Conservation (phyloP, 2,113 vertebrate species). For the Apistogramma diplotaenia region DNA sequence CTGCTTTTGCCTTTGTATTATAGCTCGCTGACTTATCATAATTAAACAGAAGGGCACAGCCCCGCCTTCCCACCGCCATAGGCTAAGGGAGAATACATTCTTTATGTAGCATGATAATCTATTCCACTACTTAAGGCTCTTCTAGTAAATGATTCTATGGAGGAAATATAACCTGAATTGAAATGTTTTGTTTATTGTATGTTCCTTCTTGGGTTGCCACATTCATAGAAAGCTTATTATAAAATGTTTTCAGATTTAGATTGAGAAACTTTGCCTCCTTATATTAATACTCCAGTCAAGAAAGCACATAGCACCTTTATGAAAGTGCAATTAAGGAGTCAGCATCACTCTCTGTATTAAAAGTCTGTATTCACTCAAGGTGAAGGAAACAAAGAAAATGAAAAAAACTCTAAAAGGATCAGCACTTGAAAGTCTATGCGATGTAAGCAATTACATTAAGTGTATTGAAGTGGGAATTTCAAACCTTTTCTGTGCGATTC, state of each 20-base stretch:
- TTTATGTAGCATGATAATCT: conserved; percentile 24
- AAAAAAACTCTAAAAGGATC: background rate
- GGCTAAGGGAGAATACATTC: background rate
- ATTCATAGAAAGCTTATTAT: background rate
- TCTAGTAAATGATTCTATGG: background rate
- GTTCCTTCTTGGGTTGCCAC: background rate
- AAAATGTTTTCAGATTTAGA: background rate
- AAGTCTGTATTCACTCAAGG: background rate
- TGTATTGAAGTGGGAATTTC: background rate
- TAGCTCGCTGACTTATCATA: conserved; percentile 42
- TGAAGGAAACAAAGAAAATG: conserved; percentile 7
- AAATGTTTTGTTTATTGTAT: background rate
- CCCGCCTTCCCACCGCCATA: conserved; percentile 24
- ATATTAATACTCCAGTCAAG: background rate
- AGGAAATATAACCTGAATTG: background rate
- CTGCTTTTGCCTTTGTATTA: conserved; percentile 28
- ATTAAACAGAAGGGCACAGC: conserved; percentile 43
- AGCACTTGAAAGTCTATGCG: background rate
- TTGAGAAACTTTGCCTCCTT: background rate
- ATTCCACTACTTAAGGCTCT: conserved; percentile 9
- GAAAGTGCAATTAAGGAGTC: background rate
- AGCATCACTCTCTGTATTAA: background rate
- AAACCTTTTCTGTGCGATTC: background rate
- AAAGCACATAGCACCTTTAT: background rate
- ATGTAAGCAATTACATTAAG: background rate